Base-by-base conservation (phyloP, 2,888 invertebrate genomes). In the Cyclophora albipunctata region DNA sequence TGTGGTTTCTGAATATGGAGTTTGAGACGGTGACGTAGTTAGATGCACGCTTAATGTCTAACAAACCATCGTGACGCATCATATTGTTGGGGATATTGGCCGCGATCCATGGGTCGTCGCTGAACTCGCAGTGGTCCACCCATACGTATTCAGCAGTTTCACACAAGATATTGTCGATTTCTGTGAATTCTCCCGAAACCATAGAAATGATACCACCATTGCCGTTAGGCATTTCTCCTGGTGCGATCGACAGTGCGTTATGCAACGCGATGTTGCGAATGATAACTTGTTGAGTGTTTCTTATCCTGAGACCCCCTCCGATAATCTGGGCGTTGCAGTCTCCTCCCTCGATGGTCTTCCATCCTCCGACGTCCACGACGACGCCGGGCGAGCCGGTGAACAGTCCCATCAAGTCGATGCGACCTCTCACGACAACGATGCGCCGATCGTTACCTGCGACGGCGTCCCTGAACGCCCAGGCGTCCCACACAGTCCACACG, bases 1-100 rank as follows among this genome's bases (percentile, higher is more conserved):
- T 46, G 47, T 55, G 54, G 45, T 55, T 55, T 20, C 54, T 52
- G 43, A 55, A 52, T 40, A 55, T 52, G 42, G 7, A 37, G 48
- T 55, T 50, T 6, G 54, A 52, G 34, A 55, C 37, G 5, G 54
- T 40, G 37, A 55, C 34, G 34, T 20, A 45, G 40, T 48, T 46
- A 4, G 54, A 44, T 3, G 46, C 52, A 5, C 40, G 42, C 3
- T n/a, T 42, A 6, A 55, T 50, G 46, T 52, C 52, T 3, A 55
- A 42, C 1, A 46, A 50, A 43, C 54, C 54, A 33, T 55, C 50
- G 45, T 54, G 54, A 34, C 54, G 53, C n/a, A 50, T 49, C 47
- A 3, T 45, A 35, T 47, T 45, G 1, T 37, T 45, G 0, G 54
- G 52, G 4, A 40, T 40, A 5, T 6, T 50, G 40, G 6, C 2